These are phyloP conservation scores for Chaetoderma sp. DNA, from an alignment of 2,888 invertebrate genomes.

Conservation along the genomic window DNA sequence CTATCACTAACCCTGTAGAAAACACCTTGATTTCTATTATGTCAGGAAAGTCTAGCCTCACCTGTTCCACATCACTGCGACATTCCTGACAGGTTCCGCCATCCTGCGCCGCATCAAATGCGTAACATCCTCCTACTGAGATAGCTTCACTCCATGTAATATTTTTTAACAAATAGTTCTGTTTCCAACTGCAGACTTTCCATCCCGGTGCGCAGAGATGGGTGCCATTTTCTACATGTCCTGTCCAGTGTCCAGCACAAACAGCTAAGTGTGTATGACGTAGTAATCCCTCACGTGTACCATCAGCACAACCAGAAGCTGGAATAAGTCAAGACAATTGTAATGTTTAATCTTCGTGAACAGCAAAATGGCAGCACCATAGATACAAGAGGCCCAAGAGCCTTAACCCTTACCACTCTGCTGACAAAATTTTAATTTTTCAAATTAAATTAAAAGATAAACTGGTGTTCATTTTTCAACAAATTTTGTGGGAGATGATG, in stretches of 20 bases:
- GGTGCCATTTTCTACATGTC: slow-evolving; percentile 56
- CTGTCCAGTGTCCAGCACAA: slow-evolving; percentile 58
- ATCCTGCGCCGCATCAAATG: slow-evolving; percentile 65
- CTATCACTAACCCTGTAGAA: too few relatives aligned
- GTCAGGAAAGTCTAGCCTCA: too few relatives aligned
- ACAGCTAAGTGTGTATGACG: slow-evolving; percentile 47
- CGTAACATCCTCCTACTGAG: slow-evolving; percentile 57
- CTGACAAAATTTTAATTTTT: too few relatives aligned
- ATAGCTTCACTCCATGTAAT: slow-evolving; percentile 59
- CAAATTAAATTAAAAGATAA: too few relatives aligned
- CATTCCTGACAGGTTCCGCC: slow-evolving; percentile 61
- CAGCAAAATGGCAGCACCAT: too few relatives aligned
- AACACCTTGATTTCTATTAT: too few relatives aligned
- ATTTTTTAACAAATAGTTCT: slow-evolving; percentile 42
- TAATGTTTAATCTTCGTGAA: too few relatives aligned
- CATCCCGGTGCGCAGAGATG: slow-evolving; percentile 58
- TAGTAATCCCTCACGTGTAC: slow-evolving; percentile 47
- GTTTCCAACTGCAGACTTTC: slow-evolving; percentile 57
- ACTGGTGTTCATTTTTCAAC: too few relatives aligned
- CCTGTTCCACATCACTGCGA: slow-evolving; percentile 50
- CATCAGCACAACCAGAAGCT: slow-evolving; percentile 55
- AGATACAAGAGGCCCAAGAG: too few relatives aligned
- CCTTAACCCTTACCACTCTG: too few relatives aligned
- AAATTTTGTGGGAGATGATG: too few relatives aligned
- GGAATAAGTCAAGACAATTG: too few relatives aligned